Evolutionary conservation across 1,140 invertebrate species (phyloP).

Genomic region (Myzus persicae): DNA sequence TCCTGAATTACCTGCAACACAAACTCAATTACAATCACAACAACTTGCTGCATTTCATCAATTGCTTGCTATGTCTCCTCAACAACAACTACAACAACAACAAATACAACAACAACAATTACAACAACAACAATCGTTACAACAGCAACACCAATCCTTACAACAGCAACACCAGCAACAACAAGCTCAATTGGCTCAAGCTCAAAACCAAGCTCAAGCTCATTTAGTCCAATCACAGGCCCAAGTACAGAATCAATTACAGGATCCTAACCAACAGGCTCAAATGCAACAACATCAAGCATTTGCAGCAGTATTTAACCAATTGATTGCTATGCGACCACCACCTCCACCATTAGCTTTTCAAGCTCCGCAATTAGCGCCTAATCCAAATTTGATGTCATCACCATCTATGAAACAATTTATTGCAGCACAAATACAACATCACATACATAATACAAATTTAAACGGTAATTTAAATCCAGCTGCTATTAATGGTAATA

Average conservation of each 20-base stretch:
- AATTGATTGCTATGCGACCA: constrained; percentile 51
- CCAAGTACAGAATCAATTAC: constrained; percentile 50
- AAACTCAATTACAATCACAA: constrained; percentile 44
- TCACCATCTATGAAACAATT: constrained; percentile 55
- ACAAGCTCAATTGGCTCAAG: constrained; percentile 52
- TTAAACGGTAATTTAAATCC: constrained; percentile 45
- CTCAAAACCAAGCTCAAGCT: constrained; percentile 54
- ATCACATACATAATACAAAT: constrained; percentile 50
- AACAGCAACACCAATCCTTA: constrained; percentile 44
- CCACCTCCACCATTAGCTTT: constrained; percentile 48
- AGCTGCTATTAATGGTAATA: constrained; percentile 46
- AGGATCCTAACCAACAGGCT: constrained; percentile 51
- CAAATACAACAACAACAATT: constrained; percentile 48
- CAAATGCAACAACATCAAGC: constrained; percentile 54
- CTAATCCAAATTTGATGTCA: constrained; percentile 53
- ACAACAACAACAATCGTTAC: constrained; percentile 26
- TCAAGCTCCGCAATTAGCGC: constrained; percentile 45
- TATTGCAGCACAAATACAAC: constrained; percentile 53
- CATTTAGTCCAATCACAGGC: constrained; percentile 51
- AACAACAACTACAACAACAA: constrained; percentile 38
- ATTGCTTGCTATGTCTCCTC: constrained; percentile 46
- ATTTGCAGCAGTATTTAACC: constrained; percentile 46
- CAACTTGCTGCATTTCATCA: constrained; percentile 53
- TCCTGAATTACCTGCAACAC: constrained; percentile 32
- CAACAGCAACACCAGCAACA: constrained; percentile 47